Conservation (phyloP, 2,113 vertebrate species). For the Leptobrachium leishanense region DNA sequence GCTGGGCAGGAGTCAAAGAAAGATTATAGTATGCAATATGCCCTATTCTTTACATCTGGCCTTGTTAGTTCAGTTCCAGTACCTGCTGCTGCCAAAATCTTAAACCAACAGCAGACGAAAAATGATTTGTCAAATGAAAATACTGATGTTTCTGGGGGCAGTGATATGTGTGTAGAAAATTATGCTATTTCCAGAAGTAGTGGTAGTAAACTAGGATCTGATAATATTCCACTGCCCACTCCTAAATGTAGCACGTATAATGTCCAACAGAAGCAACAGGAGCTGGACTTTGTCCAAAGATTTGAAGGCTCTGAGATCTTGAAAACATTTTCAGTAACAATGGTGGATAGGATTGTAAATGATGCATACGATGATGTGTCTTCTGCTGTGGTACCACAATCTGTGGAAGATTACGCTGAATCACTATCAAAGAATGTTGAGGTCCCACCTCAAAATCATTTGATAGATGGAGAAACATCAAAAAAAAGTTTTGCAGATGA, state of each 20-base stretch:
- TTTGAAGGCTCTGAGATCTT: constrained; percentile 56
- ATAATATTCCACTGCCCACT: constrained; percentile 65
- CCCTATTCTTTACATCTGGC: constrained; percentile 88
- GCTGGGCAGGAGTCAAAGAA: constrained; percentile 62
- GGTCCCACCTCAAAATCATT: constrained; percentile 47
- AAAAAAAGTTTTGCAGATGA: constrained; percentile 62
- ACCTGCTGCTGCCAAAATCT: constrained; percentile 83
- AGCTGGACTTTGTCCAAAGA: constrained; percentile 44
- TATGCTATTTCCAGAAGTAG: constrained; percentile 51
- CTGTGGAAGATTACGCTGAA: constrained; percentile 71
- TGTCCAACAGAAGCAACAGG: constrained; percentile 43
- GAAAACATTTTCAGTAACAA: constrained; percentile 78
- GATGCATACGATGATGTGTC: constrained; percentile 85
- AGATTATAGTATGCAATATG: constrained; percentile 83
- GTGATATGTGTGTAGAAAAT: constrained; percentile 50
- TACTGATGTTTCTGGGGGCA: neutral
- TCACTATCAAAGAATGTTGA: constrained; percentile 69
- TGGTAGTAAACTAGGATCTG: constrained; percentile 60
- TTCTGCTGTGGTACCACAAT: constrained; percentile 73
- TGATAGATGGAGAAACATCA: constrained; percentile 52
- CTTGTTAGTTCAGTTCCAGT: constrained; percentile 89
- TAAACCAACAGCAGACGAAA: constrained; percentile 70
- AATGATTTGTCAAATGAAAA: constrained; percentile 52
- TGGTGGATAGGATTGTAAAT: constrained; percentile 84
- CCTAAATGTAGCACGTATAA: constrained; percentile 54